Percentiles rank a stretch among this genome's conserved stretches.
phyloP scores from a whole-genome alignment of 1,140 invertebrate species.

The Aphelenchoides fujianensis region DNA sequence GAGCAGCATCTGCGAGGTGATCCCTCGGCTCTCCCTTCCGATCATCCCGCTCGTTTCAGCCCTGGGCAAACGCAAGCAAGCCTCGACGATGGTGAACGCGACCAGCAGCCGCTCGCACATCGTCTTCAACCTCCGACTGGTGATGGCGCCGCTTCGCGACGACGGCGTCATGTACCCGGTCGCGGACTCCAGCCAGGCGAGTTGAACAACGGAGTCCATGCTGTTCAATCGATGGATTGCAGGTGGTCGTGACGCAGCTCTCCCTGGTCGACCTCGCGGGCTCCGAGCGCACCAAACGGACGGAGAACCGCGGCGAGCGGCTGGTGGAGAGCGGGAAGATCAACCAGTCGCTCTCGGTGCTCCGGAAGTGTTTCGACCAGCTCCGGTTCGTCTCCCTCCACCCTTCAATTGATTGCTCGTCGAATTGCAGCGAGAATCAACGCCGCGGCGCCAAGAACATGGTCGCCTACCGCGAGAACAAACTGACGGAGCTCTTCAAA shows the following conservation, averaged over 20 bases:
- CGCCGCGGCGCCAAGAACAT: slow-evolving; percentile 63
- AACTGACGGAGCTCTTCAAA: slow-evolving; percentile 93
- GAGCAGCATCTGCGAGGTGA: slow-evolving; percentile 67
- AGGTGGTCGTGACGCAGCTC: slow-evolving; percentile 73
- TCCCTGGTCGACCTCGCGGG: slow-evolving; percentile 91
- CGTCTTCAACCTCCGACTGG: slow-evolving; percentile 84
- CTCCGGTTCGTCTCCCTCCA: slow-evolving; percentile 68
- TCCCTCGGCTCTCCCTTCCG: too few species aligned
- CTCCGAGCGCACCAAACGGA: slow-evolving; percentile 81
- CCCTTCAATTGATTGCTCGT: not conserved
- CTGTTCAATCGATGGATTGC: too few species aligned
- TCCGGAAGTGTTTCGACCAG: slow-evolving; percentile 88
- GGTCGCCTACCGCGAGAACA: slow-evolving; percentile 89
- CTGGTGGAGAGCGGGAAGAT: slow-evolving; percentile 76
- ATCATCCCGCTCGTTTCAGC: too few species aligned
- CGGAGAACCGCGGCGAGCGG: slow-evolving; percentile 75
- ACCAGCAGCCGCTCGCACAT: slow-evolving; percentile 89
- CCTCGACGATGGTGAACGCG: slow-evolving; percentile 81
- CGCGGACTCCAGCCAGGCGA: not conserved
- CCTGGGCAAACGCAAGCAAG: slow-evolving; percentile 78
- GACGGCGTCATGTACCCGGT: slow-evolving; percentile 6
- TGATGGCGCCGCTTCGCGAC: slow-evolving; percentile 74
- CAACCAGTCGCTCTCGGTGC: slow-evolving; percentile 79
- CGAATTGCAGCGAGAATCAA: slow-evolving; percentile 44
- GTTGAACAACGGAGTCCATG: not conserved